Base-by-base conservation (phyloP, 2,888 invertebrate genomes). In the Agelastica alni region DNA sequence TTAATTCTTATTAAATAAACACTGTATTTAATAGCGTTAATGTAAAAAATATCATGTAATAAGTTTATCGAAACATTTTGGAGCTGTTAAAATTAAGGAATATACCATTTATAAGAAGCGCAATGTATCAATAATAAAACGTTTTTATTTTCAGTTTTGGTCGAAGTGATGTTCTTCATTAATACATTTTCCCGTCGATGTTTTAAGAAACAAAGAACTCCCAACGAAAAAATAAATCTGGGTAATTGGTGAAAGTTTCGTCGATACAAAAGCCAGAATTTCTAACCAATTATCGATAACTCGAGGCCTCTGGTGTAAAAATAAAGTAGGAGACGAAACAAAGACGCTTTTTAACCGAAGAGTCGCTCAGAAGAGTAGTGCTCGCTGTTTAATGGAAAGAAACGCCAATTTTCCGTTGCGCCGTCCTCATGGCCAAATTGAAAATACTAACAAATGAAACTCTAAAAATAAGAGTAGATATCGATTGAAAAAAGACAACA, bases 401-500 rank as follows among this genome's bases (percentile, higher is more conserved):
- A 61, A 41, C 44, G 58, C 55, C 65, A 62, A 62, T 61, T 61
- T 62, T 64, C 56, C 60, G 54, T 58, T 65, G 67, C 65, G 60
- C 63, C 56, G 58, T 63, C 60, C 58, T 55, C 61, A 57, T 59
- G 54, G 60, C 66, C 69, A 69, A 68, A 73, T 73, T 73, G 69
- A 73, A 74, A 74, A 73, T 70, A 73, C 70, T 73, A 73, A 71
- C 73, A 72, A 74, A 72, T 70, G 72, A 68, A 72, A 70, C 67
- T 70, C 63, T 64, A 68, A 68, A 71, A 70, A 72, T 71, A 73
- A 70, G 68, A 68, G 67, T 68, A 72, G 70, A 72, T 74, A 76
- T 76, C 75, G 75, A 75, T 76, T 74, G 74, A 75, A 75, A 75
- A 76, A 75, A 75, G 73, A 73, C 72, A 73, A 76, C 74, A 74